These are phyloP conservation scores for Mythimna lalbum DNA, from an alignment of 2,888 invertebrate genomes.

Conservation along the genomic window DNA sequence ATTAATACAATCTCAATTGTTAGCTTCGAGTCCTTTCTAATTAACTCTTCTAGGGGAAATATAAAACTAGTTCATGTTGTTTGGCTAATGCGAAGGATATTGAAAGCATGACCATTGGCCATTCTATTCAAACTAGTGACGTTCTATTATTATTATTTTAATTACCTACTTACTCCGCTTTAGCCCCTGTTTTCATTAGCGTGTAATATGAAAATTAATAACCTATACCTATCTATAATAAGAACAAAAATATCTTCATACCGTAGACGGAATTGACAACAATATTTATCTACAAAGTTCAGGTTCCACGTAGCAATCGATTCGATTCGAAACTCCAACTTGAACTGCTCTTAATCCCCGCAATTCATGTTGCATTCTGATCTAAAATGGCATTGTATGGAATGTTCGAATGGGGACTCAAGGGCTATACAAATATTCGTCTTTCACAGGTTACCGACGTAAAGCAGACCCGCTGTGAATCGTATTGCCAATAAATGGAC, in stretches of 20 bases:
- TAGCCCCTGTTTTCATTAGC: not conserved
- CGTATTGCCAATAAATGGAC: not conserved
- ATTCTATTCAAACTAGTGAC: not conserved
- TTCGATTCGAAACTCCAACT: conserved; percentile 24
- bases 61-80: conserved; percentile 17
- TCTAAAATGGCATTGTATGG: conserved; percentile 13
- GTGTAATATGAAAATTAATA: not conserved
- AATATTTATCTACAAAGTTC: conserved; percentile 15
- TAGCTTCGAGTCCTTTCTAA: conserved; percentile 10
- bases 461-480: not conserved
- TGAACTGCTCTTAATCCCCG: conserved; percentile 27
- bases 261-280: conserved; percentile 1
- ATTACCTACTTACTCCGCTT: not conserved
- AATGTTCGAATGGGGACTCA: not conserved
- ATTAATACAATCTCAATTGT: conserved; percentile 16
- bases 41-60: conserved; percentile 15
- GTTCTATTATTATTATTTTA: not conserved
- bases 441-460: not conserved
- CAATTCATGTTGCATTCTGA: conserved; percentile 13
- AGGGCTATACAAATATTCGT: not conserved
- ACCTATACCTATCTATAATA: too few species aligned
- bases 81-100: conserved; percentile 8
- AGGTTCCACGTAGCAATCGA: conserved; percentile 15
- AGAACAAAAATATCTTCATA: conserved; percentile 2
- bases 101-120: conserved; percentile 18